These are phyloP conservation scores for Porites divaricata DNA, from an alignment of 92 coral and sea anemone species.

Conservation along the genomic window DNA sequence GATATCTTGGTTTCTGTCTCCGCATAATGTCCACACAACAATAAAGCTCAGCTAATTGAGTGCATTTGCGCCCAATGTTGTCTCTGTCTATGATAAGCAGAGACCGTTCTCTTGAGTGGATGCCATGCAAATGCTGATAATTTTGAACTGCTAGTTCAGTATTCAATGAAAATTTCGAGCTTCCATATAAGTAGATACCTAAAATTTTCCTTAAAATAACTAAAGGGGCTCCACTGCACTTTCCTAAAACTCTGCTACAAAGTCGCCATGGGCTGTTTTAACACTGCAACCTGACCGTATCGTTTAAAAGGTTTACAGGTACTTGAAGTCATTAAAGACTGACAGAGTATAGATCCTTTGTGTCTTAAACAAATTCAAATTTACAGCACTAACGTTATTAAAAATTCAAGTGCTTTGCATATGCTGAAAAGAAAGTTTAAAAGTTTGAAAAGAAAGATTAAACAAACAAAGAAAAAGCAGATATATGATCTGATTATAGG, in stretches of 20 bases:
- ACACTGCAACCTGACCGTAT: neutral
- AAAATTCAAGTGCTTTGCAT: slow-evolving; percentile 7
- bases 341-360: slow-evolving; percentile 8
- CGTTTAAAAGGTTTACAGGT: neutral
- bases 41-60: neutral
- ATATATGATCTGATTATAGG: neutral
- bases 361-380: slow-evolving; percentile 15
- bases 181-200: neutral
- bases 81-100: neutral
- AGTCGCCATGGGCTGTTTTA: neutral
- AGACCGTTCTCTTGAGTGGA: neutral
- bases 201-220: neutral
- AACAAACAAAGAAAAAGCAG: slow-evolving; percentile 10
- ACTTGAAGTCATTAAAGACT: neutral
- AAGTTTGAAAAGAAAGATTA: slow-evolving; percentile 23
- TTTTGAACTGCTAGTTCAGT: neutral
- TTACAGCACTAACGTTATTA: neutral
- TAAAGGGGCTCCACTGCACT: neutral
- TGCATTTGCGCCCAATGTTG: neutral
- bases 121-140: neutral
- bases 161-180: neutral
- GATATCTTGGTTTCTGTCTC: neutral
- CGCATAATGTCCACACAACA: neutral
- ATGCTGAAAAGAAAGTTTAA: slow-evolving; percentile 8
- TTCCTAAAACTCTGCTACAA: neutral